Conservation (phyloP, 2,113 vertebrate species). For the Ictalurus punctatus region DNA sequence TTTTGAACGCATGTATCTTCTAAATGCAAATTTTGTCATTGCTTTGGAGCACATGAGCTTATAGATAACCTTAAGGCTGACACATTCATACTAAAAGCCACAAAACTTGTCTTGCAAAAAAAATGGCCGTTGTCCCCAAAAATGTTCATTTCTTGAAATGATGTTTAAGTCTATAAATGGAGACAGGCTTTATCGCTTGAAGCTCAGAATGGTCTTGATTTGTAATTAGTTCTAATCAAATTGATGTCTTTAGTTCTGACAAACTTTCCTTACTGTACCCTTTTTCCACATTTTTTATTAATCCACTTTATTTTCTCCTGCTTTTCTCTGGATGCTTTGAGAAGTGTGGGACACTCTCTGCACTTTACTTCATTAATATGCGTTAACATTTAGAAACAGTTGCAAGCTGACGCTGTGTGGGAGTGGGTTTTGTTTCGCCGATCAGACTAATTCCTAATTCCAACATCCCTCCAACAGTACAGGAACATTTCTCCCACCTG, state of each 20-base stretch:
- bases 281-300: background rate
- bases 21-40: too few relatives aligned
- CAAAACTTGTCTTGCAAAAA: background rate
- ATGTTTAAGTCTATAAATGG: background rate
- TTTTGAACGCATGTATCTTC: too few relatives aligned
- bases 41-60: too few relatives aligned
- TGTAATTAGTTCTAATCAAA: background rate
- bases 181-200: background rate
- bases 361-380: constrained; percentile 15
- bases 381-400: background rate
- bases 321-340: background rate
- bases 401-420: background rate
- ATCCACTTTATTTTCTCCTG: background rate
- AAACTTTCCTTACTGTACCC: background rate
- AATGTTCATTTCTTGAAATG: background rate
- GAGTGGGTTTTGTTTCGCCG: constrained; percentile 13
- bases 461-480: background rate
- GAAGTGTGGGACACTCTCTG: background rate
- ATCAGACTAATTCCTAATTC: background rate
- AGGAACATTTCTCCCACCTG: background rate
- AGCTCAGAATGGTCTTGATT: background rate
- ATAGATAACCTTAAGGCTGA: too few relatives aligned
- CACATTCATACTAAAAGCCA: too few relatives aligned
- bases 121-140: background rate
- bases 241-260: background rate